phyloP scores from a whole-genome alignment of 2,797 vertebrate species.

The Pelochelys cantorii region DNA sequence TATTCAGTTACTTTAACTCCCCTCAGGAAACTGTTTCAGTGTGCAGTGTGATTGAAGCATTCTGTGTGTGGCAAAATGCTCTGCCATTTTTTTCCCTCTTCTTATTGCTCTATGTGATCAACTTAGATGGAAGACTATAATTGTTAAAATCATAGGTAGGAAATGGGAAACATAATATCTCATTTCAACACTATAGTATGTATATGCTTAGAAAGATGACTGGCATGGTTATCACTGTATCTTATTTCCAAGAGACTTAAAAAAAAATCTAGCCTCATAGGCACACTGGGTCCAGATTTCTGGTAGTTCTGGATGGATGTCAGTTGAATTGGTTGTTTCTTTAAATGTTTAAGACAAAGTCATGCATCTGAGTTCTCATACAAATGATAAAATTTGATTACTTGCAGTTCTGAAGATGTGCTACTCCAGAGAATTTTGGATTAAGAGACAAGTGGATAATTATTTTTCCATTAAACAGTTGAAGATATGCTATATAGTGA shows the following conservation, averaged over 20 bases:
- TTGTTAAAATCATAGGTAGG: constrained; percentile 32
- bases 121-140: constrained; percentile 26
- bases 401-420: background rate
- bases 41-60: constrained; percentile 8
- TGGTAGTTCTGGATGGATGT: background rate
- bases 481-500: background rate
- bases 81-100: background rate
- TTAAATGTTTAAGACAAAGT: background rate
- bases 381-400: background rate
- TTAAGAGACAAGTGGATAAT: background rate
- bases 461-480: background rate
- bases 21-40: constrained; percentile 6
- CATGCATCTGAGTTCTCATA: background rate
- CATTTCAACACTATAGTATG: constrained; percentile 11
- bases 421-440: background rate
- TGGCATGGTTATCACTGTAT: background rate
- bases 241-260: constrained; percentile 6
- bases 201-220: background rate
- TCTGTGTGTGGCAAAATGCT: constrained; percentile 4
- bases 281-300: background rate
- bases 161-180: constrained; percentile 18
- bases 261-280: background rate
- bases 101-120: constrained; percentile 10
- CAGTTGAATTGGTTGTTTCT: background rate
- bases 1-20: constrained; percentile 5